Evolutionary conservation across 2,888 invertebrate species (phyloP).

Genomic region (Drosophila eohydei): DNA sequence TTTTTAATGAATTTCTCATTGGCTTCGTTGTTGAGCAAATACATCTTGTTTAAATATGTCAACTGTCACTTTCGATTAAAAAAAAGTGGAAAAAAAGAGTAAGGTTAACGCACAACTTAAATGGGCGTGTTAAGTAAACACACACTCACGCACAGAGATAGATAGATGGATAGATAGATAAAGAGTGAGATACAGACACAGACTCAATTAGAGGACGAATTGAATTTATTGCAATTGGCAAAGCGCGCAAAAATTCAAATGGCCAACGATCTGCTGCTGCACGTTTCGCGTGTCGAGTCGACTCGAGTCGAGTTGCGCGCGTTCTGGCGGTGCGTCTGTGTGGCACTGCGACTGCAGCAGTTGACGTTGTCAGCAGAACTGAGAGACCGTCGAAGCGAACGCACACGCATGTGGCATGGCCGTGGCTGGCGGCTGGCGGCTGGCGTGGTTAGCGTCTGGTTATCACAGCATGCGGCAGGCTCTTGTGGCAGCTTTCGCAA

Average conservation of each 20-base stretch:
- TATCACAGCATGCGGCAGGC: slow-evolving; percentile 66
- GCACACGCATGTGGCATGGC: slow-evolving; percentile 53
- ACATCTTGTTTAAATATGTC: slow-evolving; percentile 6
- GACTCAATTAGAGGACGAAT: slow-evolving; percentile 18
- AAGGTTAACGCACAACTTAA: slow-evolving; percentile 1
- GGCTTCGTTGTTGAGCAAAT: background rate
- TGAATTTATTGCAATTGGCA: slow-evolving; percentile 25
- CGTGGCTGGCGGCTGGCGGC: slow-evolving; percentile 17
- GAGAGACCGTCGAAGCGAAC: slow-evolving; percentile 40
- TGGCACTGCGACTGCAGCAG: slow-evolving; percentile 69
- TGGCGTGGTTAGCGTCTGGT: slow-evolving; percentile 31
- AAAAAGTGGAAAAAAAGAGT: slow-evolving; percentile 12
- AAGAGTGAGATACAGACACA: background rate
- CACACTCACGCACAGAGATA: background rate
- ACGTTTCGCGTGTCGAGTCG: slow-evolving; percentile 2
- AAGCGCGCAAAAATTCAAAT: slow-evolving; percentile 53
- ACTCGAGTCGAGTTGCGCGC: slow-evolving; percentile 12
- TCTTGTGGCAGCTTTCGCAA: slow-evolving; percentile 40
- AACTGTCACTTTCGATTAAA: slow-evolving; percentile 6
- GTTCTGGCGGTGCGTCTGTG: slow-evolving; percentile 48
- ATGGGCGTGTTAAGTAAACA: slow-evolving; percentile 22
- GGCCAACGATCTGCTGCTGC: slow-evolving; percentile 39
- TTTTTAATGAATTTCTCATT: slow-evolving; percentile 5
- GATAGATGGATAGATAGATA: background rate
- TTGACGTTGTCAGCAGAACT: slow-evolving; percentile 74